Percentiles rank a stretch among this genome's conserved stretches.
phyloP scores from a whole-genome alignment of 2,113 vertebrate genomes.

The Pterocles gutturalis region DNA sequence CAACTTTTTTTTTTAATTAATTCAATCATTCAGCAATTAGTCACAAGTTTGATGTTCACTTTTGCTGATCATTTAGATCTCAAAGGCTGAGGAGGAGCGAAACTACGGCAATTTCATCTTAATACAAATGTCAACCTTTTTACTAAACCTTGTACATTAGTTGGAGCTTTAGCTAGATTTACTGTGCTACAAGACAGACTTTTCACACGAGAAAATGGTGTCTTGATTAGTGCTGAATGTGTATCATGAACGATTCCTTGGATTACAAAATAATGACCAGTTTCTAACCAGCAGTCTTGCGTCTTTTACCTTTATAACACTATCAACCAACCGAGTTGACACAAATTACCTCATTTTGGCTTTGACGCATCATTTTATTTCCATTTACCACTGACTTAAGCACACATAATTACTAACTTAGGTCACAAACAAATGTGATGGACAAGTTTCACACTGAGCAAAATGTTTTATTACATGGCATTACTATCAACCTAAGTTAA shows the following conservation, averaged over 20 bases:
- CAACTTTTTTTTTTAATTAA: background rate
- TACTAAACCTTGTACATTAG: background rate
- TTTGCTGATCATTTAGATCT: background rate
- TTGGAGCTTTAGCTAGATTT: conserved; percentile 29
- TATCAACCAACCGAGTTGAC: conserved; percentile 63
- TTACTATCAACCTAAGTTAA: conserved; percentile 62
- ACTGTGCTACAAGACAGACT: conserved; percentile 20
- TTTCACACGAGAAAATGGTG: background rate
- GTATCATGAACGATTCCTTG: conserved; percentile 55
- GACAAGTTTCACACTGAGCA: conserved; percentile 68
- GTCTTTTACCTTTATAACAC: conserved; percentile 68
- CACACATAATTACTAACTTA: conserved; percentile 70
- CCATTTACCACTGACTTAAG: conserved; percentile 68
- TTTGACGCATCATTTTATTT: conserved; percentile 66
- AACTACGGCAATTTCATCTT: background rate
- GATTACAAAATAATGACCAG: conserved; percentile 71
- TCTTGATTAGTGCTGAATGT: conserved; percentile 63
- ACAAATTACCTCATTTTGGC: conserved; percentile 66
- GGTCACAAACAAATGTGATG: conserved; percentile 68
- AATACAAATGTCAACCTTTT: conserved; percentile 27
- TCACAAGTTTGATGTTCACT: background rate
- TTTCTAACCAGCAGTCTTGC: conserved; percentile 53
- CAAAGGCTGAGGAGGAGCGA: background rate
- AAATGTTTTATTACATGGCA: conserved; percentile 65
- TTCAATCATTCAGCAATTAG: background rate